Conservation (phyloP, 2,797 vertebrate genomes). For the Odontamblyopus lacepedii region DNA sequence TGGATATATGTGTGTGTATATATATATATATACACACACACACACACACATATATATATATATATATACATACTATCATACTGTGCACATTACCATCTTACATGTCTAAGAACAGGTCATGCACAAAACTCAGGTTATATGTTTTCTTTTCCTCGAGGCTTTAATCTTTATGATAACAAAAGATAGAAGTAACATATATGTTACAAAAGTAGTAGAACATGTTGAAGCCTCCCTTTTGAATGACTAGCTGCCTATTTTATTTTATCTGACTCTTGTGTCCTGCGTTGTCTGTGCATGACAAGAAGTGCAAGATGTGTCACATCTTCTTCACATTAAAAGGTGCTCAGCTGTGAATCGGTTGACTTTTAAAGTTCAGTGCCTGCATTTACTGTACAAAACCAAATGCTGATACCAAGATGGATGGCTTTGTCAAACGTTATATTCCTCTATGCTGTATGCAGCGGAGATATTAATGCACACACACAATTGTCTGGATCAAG, state of each 20-base stretch:
- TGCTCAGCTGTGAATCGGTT: slow-evolving; percentile 26
- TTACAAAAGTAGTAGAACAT: slow-evolving; percentile 11
- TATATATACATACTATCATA: slow-evolving; percentile 24
- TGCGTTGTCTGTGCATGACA: slow-evolving; percentile 26
- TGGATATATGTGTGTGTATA: neutral
- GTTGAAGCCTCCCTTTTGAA: slow-evolving; percentile 14
- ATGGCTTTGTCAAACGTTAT: slow-evolving; percentile 2
- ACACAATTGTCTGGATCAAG: slow-evolving; percentile 12
- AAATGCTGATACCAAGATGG: slow-evolving; percentile 24
- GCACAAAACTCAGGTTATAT: slow-evolving; percentile 50
- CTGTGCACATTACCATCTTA: slow-evolving; percentile 35
- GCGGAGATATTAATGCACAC: slow-evolving; percentile 16
- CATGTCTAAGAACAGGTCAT: neutral
- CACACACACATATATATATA: neutral
- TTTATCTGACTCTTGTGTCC: slow-evolving; percentile 14
- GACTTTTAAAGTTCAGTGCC: slow-evolving; percentile 24
- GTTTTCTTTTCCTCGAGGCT: slow-evolving; percentile 12
- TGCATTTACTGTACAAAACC: slow-evolving; percentile 23
- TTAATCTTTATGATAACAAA: slow-evolving; percentile 14
- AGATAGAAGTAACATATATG: neutral
- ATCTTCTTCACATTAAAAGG: slow-evolving; percentile 25
- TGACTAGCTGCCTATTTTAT: slow-evolving; percentile 6
- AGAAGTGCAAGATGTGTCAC: slow-evolving; percentile 35
- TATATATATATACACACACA: slow-evolving; percentile 10
- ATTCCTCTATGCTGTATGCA: slow-evolving; percentile 65